Evolutionary conservation across 2,888 invertebrate genomes (phyloP), one percentile per base, ranked within the genome.

Genomic region (Emesis russula): DNA sequence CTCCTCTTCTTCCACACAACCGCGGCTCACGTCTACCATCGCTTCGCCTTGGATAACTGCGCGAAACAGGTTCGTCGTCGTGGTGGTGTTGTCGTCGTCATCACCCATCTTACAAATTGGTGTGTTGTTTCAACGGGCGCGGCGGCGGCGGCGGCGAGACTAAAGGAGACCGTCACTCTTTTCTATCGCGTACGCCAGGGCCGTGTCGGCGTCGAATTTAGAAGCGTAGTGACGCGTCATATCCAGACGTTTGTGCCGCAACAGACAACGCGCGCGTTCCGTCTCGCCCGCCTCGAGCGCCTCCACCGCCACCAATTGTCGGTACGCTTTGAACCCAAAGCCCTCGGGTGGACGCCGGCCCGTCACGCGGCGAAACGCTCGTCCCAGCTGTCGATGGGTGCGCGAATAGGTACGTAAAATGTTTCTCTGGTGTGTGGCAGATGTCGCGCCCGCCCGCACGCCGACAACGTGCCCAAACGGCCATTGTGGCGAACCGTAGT

Each of bases 201-300:
- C 58, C 18, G 58, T 63, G 58, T 63, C 58, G 18, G 58, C 18
- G 18, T 63, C 58, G 58, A 63, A 63, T 63, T 63, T 63, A 63
- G 58, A 63, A 15, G 58, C 58, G 18, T 63, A 63, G 18, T 63
- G 58, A 63, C 58, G 58, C 58, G 58, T 63, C 58, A 63, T 63
- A 63, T 63, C 63, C 2, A 63, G 25, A 63, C 63, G 63, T 63
- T 63, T 63, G 63, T 63, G 63, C 25, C 63, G 63, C 63, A 63
- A 63, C 25, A 63, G 63, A 25, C 63, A 63, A 18, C 63, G 63
- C 63, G 25, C 63, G 63, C 63, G 63, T 63, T 25, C 63, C 63
- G 63, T 63, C 25, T 63, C 63, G 63, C 63, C 63, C 25, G 63
- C 63, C 63, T 63, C 63, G 63, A 63, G 63, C 63, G 63, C 63